Evolutionary conservation across 2,797 vertebrate species (phyloP), one percentile per base, ranked within the genome.

Genomic region (Pachyuromys duprasi): DNA sequence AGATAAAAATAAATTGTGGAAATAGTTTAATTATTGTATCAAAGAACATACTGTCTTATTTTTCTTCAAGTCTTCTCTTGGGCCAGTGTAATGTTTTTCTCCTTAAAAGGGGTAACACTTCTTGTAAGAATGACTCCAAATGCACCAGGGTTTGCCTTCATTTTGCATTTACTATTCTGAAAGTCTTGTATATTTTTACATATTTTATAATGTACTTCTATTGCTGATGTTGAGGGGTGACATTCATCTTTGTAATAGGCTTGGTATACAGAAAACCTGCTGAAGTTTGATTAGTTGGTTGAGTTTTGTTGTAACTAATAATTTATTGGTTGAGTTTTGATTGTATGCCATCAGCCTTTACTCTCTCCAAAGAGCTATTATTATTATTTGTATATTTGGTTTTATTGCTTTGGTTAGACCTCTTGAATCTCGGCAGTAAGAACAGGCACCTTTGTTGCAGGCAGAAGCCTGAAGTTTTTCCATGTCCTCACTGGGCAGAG

Each of bases 251-350:
- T 72, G 22, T 75, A 62, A 49, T 36, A 69, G 17, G 57, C 31
- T 69, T 45, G 62, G 60, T 78, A 76, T 90, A 5, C 3, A 62
- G 39, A 31, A 89, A 92, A 70, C n/a, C 70, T 55, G 49, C 69
- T 95, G 62, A 91, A 36, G 33, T 87, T 39, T 90, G 75, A 91
- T 67, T 49, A 60, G 18, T 57, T 72, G 69, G 53, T 36, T 79
- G 36, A 49, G n/a, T 84, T 88, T 91, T 90, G 76, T 0, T 36
- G 36, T 89, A 72, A 49, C 24, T 78, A 70, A 76, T 53, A 87
- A 49, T 87, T 53, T 78, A 15, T 78, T 87, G 69, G 53, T 36
- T 79, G 36, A 49, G n/a, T 84, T 88, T 91, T 90, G 76, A 79
- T 0, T 36, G 36, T 84, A 72, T 20, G 7, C 0, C 5, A 14